Percentiles rank a stretch among this genome's conserved stretches.
Conservation (phyloP, 2,797 vertebrate species). For the Melanotaenia maccullochi region DNA sequence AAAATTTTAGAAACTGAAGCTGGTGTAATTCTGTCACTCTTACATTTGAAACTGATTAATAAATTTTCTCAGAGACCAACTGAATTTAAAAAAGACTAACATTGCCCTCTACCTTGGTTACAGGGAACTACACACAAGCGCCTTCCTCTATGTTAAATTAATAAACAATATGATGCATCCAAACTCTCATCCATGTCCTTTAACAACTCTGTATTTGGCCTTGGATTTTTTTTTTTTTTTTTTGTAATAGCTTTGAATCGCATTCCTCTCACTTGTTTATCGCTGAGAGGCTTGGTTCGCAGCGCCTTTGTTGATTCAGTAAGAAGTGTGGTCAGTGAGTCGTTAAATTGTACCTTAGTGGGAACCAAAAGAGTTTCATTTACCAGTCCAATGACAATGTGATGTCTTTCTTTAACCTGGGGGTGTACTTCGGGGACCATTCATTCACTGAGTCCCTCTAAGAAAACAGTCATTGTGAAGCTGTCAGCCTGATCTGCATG, state of each 20-base stretch:
- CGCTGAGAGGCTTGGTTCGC: constrained; percentile 13
- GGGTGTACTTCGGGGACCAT: constrained; percentile 27
- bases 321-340: constrained; percentile 46
- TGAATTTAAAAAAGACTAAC: constrained; percentile 60
- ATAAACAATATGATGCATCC: neutral
- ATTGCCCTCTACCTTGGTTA: constrained; percentile 76
- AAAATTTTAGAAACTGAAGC: neutral
- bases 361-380: constrained; percentile 51
- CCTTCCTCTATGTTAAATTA: neutral
- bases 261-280: constrained; percentile 23
- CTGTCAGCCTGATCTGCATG: constrained; percentile 56
- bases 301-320: constrained; percentile 35
- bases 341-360: constrained; percentile 60
- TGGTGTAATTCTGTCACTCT: neutral
- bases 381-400: constrained; percentile 50
- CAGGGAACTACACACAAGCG: constrained; percentile 38
- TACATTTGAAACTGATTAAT: constrained; percentile 3
- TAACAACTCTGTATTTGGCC: constrained; percentile 8
- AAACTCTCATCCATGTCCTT: neutral
- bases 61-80: neutral
- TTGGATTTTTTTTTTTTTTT: constrained; percentile 12
- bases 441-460: constrained; percentile 31
- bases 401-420: constrained; percentile 49
- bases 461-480: constrained; percentile 61
- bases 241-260: constrained; percentile 12